Evolutionary conservation across 23 tunicate genomes (phyloP), one percentile per base, ranked within the genome.

Genomic region (Ciona savignyi): DNA sequence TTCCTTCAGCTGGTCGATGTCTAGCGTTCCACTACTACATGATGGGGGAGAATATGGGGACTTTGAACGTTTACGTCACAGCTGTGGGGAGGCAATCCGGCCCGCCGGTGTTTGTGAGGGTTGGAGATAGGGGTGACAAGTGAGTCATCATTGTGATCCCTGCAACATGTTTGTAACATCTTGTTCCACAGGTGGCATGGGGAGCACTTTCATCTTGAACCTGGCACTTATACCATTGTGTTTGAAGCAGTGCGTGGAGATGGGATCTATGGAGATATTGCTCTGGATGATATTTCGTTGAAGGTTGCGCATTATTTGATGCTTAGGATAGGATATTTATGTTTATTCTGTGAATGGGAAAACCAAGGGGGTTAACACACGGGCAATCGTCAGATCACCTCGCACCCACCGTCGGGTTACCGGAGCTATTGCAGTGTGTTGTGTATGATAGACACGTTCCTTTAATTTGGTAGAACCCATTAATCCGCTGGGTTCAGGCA

Each of bases 41-140:
- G 99, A 73, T 62, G 73, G 99, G 99, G 1, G 91, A 83, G 32
- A 80, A 84, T 64, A 84, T 76, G 22, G 96, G 96, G 4, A 67
- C 81, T 0, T 60, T 95, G 25, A 83, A 78, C 25, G 92, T 80
- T 25, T 71, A 75, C 25, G 63, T 86, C 28, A 30, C 68, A 1
- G 3, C 70, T 1, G 70, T 28, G 0, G 73, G 75, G 21, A 66
- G 30, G 9, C 31, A 3, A 34, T 35, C 26, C 4, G 32, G 56
- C 15, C 56, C 34, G 4, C 70, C 56, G 6, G 79, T 73, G 51
- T 85, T 74, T 72, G 11, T 0, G 4, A 79, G 67, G 48, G 2
- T 70, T 49, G 83, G 83, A 1, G 25, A 35, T 19, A 63, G 70
- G 31, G 51, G 35, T 0, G 91, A 85, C 75, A 70, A 73, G 91